Evolutionary conservation across 2,113 vertebrate species (phyloP), one percentile per base, ranked within the genome.

Genomic region (Zosterops lateralis): DNA sequence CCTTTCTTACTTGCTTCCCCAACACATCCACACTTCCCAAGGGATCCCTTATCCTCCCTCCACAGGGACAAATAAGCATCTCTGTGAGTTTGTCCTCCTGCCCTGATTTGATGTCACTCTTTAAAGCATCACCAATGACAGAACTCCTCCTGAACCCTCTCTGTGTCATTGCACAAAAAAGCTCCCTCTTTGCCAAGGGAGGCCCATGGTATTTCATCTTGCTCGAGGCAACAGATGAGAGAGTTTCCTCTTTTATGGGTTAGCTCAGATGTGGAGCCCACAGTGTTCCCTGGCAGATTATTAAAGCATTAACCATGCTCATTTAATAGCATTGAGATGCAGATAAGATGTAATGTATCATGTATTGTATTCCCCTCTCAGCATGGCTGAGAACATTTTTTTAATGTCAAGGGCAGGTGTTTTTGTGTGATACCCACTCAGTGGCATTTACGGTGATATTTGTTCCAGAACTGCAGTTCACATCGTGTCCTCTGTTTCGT

Each of bases 371-470:
- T 64, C 64, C 47, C 34, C 42, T 32, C 44, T 71, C 79, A 22
- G 28, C 58, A 89, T 57, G 51, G 54, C 62, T 91, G 78, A 85
- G 78, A 82, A 45, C 67, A 40, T 19, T 86, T 90, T 90, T 76
- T n/a, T 89, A 84, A 85, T 82, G 79, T 96, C 87, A 93, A 89
- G 58, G 72, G 91, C 81, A 92, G 58, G 67, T 93, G 75, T 76
- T 93, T 53, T 50, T 65, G 47, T 82, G 79, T 79, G 93, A 75
- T 96, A 90, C 58, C 68, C 84, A 58, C 81, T 94, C 87, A 67
- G 91, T 47, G 89, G 87, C 84, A 95, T 95, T 95, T 94, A 83
- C 40, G 36, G 91, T 86, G 87, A 81, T 84, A 89, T 96, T 95
- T 89, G 87, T 96, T 94, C 82, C 79, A 44, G 87, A 62, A 47